Conservation (phyloP, 2,888 invertebrate genomes). For the Drosophila testacea region DNA sequence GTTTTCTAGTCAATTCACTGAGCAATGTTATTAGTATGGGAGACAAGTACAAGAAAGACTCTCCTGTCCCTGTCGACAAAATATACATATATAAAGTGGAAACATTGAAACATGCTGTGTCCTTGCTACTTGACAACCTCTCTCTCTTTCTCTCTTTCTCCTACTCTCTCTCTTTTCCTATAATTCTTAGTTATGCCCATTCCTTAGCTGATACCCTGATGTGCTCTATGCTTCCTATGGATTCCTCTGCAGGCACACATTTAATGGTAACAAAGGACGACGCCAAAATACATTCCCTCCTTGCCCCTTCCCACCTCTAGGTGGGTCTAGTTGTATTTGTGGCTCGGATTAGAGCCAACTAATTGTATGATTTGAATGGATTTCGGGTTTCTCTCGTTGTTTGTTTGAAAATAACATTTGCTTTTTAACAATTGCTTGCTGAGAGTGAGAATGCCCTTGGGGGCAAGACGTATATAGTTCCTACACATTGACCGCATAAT, state of each 20-base stretch:
- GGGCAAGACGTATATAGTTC: conserved; percentile 7
- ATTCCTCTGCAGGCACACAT: conserved; percentile 49
- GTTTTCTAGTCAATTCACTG: conserved; percentile 52
- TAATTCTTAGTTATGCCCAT: background rate
- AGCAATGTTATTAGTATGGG: conserved; percentile 19
- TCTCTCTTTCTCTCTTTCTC: background rate
- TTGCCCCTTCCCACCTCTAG: conserved; percentile 5
- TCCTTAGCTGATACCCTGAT: conserved; percentile 32
- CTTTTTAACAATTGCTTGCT: conserved; percentile 49
- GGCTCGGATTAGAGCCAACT: conserved; percentile 75
- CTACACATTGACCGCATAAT: conserved; percentile 28
- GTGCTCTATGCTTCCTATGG: conserved; percentile 61
- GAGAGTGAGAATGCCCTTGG: conserved; percentile 3
- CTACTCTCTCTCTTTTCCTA: no score
- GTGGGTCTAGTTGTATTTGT: conserved; percentile 61
- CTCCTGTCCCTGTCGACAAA: background rate
- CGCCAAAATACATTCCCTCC: conserved; percentile 7
- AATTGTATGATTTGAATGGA: conserved; percentile 81
- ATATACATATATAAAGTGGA: conserved; percentile 8
- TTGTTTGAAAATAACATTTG: conserved; percentile 77
- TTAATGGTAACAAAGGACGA: conserved; percentile 61
- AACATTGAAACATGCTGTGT: conserved; percentile 15
- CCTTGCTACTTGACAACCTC: conserved; percentile 7
- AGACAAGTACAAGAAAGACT: no score
- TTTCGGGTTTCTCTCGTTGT: conserved; percentile 71